Percentiles rank a stretch among this genome's conserved stretches.
These are phyloP conservation scores for Anguilla megastoma DNA, from an alignment of 2,797 vertebrate genomes.

Conservation along the genomic window DNA sequence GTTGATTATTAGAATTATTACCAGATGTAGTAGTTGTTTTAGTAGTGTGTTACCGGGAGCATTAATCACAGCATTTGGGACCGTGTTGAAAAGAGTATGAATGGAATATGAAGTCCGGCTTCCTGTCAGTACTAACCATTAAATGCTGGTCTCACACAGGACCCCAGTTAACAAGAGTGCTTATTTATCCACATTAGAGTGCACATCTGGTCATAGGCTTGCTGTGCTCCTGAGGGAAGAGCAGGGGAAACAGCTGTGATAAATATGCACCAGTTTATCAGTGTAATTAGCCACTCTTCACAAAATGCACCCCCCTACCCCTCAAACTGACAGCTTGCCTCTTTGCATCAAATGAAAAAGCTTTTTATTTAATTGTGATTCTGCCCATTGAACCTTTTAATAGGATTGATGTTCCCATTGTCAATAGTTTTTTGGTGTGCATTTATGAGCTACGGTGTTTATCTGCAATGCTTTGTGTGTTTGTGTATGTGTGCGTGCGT, in stretches of 20 bases:
- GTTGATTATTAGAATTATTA: not conserved
- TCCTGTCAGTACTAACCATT: not conserved
- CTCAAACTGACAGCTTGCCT: slow-evolving; percentile 19
- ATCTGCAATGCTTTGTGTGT: not conserved
- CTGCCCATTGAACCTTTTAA: slow-evolving; percentile 12
- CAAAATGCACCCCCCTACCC: not conserved
- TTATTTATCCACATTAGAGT: slow-evolving; percentile 11
- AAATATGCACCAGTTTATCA: slow-evolving; percentile 5
- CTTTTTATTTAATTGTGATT: slow-evolving; percentile 1
- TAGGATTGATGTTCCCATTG: not conserved
- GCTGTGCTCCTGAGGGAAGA: not conserved
- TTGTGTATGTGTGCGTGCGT: slow-evolving; percentile 9
- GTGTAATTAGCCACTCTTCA: slow-evolving; percentile 28
- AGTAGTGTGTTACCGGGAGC: not conserved
- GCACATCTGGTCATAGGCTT: slow-evolving; percentile 15
- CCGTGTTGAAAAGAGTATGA: not conserved
- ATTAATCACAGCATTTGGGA: not conserved
- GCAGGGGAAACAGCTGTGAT: slow-evolving; percentile 21
- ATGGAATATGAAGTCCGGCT: not conserved
- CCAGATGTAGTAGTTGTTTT: not conserved
- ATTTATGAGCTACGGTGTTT: not conserved
- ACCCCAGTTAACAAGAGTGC: not conserved
- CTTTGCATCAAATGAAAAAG: not conserved
- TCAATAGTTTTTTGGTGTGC: not conserved
- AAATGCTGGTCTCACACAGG: not conserved